phyloP scores from a whole-genome alignment of 2,888 invertebrate species.

The Rapana venosa region DNA sequence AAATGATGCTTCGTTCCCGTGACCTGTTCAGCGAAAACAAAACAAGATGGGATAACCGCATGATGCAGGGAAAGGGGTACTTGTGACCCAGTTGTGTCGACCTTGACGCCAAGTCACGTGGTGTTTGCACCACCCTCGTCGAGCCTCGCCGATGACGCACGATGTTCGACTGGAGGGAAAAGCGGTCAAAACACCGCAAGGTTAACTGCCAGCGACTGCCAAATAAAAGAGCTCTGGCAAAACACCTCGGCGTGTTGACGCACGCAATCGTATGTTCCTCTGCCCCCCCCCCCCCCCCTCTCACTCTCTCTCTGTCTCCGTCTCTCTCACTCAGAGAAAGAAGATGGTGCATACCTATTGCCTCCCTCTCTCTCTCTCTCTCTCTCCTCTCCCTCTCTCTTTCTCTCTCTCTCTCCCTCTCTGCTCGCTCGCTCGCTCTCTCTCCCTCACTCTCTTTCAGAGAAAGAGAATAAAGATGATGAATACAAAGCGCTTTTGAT shows the following conservation, averaged over 20 bases:
- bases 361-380: background rate
- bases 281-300: background rate
- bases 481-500: background rate
- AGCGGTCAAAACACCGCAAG: background rate
- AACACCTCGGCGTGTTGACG: background rate
- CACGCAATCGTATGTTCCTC: background rate
- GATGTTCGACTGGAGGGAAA: background rate
- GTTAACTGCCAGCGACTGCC: no score
- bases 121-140: slow-evolving; percentile 15
- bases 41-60: background rate
- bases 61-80: background rate
- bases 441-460: background rate
- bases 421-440: background rate
- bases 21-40: no score
- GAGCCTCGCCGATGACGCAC: slow-evolving; percentile 32
- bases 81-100: slow-evolving; percentile 11
- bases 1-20: no score
- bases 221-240: no score
- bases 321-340: background rate
- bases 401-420: background rate
- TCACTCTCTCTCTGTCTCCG: background rate
- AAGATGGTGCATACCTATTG: no score
- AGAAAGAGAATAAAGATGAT: no score
- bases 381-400: background rate
- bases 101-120: slow-evolving; percentile 32